These are phyloP conservation scores for Mormyrus lacerda DNA, from an alignment of 2,113 vertebrate species.

Conservation along the genomic window DNA sequence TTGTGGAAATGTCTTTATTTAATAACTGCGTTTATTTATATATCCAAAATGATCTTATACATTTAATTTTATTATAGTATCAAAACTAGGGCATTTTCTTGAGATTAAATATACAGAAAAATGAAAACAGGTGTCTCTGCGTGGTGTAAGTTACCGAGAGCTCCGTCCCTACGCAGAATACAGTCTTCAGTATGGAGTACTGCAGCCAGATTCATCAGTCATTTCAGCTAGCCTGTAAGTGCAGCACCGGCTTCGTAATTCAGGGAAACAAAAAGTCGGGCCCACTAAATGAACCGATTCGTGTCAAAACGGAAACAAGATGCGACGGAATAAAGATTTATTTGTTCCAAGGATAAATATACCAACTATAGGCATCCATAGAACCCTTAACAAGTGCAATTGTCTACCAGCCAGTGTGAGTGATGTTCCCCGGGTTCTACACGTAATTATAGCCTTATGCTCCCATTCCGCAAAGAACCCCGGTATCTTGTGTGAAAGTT, in stretches of 20 bases:
- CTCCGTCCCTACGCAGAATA: background rate
- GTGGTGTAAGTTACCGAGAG: background rate
- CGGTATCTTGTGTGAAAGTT: background rate
- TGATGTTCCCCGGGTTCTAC: background rate
- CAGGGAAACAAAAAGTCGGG: background rate
- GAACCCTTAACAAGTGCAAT: background rate
- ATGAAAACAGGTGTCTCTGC: background rate
- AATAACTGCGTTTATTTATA: background rate
- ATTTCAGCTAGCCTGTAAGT: background rate
- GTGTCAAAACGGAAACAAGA: background rate
- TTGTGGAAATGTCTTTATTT: background rate
- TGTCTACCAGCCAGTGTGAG: background rate
- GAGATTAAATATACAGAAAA: background rate
- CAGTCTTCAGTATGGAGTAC: background rate
- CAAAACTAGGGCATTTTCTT: background rate
- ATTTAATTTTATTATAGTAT: background rate
- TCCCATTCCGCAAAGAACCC: background rate
- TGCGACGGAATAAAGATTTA: background rate
- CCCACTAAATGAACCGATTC: background rate
- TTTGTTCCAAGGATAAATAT: background rate
- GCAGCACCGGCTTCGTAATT: background rate
- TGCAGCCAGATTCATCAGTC: background rate
- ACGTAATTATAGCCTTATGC: background rate
- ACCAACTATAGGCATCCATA: background rate
- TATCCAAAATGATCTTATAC: background rate